Percentiles rank a stretch among this genome's conserved stretches.
These are phyloP conservation scores for Epinephelus malabaricus DNA, from an alignment of 2,797 vertebrate species.

Conservation along the genomic window DNA sequence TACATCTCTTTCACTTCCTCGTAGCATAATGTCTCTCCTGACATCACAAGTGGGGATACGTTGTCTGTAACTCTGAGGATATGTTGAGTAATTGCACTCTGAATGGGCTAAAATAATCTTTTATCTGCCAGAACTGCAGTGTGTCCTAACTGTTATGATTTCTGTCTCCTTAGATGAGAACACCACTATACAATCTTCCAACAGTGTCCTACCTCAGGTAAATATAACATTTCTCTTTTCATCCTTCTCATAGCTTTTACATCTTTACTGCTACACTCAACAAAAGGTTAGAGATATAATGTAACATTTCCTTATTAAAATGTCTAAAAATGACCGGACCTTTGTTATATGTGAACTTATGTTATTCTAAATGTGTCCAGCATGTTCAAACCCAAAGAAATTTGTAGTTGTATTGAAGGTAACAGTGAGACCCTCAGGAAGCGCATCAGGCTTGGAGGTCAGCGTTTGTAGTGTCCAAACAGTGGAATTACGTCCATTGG, in stretches of 20 bases:
- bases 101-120: not conserved
- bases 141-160: constrained; percentile 30
- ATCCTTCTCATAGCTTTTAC: not conserved
- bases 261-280: not conserved
- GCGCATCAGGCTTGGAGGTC: too few relatives aligned
- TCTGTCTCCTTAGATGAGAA: constrained; percentile 76
- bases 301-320: too few relatives aligned
- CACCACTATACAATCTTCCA: constrained; percentile 76
- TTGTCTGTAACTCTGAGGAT: constrained; percentile 13
- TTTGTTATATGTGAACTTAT: too few relatives aligned
- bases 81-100: constrained; percentile 27
- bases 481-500: too few relatives aligned
- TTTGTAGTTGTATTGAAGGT: too few relatives aligned
- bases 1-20: constrained; percentile 42
- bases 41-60: constrained; percentile 10
- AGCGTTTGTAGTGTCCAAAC: too few relatives aligned
- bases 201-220: constrained; percentile 88
- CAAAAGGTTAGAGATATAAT: not conserved
- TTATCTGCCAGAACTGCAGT: constrained; percentile 4
- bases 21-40: constrained; percentile 34
- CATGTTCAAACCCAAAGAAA: too few relatives aligned
- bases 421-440: too few relatives aligned
- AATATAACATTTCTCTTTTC: not conserved
- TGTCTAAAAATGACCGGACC: too few relatives aligned
- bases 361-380: too few relatives aligned